phyloP scores from a whole-genome alignment of 2,888 invertebrate genomes.

The Drosophila pseudotakahashii region DNA sequence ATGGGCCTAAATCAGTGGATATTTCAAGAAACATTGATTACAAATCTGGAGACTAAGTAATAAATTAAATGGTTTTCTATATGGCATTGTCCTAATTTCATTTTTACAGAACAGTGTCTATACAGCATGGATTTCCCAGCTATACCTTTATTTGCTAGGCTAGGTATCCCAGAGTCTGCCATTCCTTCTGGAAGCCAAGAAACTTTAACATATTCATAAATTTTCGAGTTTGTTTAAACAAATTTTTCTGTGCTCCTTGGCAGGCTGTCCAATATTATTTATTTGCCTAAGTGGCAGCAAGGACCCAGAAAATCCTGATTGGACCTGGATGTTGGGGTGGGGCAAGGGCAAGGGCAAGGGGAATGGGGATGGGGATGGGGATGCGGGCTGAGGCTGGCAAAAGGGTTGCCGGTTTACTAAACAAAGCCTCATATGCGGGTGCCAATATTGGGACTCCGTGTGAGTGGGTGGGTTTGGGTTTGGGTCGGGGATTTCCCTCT shows the following conservation, averaged over 20 bases:
- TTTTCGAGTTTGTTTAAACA: conserved; percentile 80
- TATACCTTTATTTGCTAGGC: too few relatives aligned
- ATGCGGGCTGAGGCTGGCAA: conserved; percentile 40
- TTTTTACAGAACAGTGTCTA: too few relatives aligned
- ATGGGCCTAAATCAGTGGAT: too few relatives aligned
- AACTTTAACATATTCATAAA: conserved; percentile 78
- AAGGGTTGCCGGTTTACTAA: conserved; percentile 72
- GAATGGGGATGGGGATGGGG: conserved; percentile 46
- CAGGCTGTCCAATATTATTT: conserved; percentile 69
- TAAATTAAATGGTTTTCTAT: too few relatives aligned
- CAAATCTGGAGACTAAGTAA: too few relatives aligned
- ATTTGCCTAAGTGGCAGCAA: conserved; percentile 69
- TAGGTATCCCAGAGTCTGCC: not conserved
- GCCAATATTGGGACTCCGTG: conserved; percentile 59
- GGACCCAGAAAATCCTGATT: conserved; percentile 61
- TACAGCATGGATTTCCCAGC: too few relatives aligned
- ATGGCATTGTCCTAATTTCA: too few relatives aligned
- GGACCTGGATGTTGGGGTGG: conserved; percentile 52
- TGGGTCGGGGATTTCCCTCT: conserved; percentile 3
- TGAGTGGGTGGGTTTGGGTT: conserved; percentile 9
- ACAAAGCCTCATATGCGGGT: conserved; percentile 64
- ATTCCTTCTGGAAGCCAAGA: not conserved
- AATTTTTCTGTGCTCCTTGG: conserved; percentile 37
- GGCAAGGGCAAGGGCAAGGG: not conserved
- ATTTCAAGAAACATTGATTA: too few relatives aligned